Base-by-base conservation (phyloP, 2,113 vertebrate species). In the Plotosus lineatus region DNA sequence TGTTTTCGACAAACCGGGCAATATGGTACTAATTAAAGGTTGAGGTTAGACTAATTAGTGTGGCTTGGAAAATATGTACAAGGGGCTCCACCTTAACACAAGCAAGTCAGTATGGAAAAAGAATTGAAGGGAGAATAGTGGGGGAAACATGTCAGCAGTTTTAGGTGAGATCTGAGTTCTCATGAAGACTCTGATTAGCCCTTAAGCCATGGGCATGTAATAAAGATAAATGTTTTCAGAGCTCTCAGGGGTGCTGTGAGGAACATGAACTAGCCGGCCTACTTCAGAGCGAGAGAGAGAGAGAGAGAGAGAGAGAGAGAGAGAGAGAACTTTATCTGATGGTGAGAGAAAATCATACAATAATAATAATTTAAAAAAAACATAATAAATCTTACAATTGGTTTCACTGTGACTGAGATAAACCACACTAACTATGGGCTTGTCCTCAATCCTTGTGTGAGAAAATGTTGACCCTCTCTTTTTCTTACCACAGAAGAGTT, bases 151-250 rank as follows among this genome's bases (percentile, higher is more conserved):
- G 33, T 79, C 60, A 68, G 80, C 60, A 44, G 36, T 75, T 81
- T 81, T 72, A 56, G 38, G 42, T 26, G 26, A 38, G 50, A 77
- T 58, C 65, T 74, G 40, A 60, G 68, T 63, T 50, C 42, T 72
- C 40, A 28, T 40, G 46, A 68, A 50, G 50, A 75, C 60, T 63
- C 68, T 65, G 79, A 79, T 58, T 81, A 53, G 58, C 76, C 69
- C 73, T 73, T 31, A 61, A 75, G 65, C 81, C 63, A 48, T 48
- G 63, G 40, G 17, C 28, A 58, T 19, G 17, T 80, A 76, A 69
- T 61, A 76, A 80, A 76, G 77, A 51, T 80, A 58, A 77, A 74
- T 63, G 42, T 46, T 75, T 81, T 55, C 72, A 66, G 60, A 75
- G n/a, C 46, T 65, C 58, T 75, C 58, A 15, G 46, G 15, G 36